These are phyloP conservation scores for Andinoacara biseriatus DNA, from an alignment of 2,113 vertebrate species.

Conservation along the genomic window DNA sequence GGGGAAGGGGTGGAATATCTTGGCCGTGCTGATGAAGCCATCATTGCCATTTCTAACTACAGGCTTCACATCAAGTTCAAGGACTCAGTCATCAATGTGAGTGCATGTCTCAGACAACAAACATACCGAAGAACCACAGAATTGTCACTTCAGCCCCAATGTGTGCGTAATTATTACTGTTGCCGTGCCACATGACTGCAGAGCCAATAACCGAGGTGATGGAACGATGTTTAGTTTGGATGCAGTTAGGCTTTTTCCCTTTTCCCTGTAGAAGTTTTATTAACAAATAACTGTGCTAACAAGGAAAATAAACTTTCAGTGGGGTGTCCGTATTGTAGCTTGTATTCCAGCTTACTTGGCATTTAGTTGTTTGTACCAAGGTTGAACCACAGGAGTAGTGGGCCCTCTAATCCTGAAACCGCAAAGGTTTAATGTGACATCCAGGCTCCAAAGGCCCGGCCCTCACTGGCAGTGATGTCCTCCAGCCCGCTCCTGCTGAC, in stretches of 20 bases:
- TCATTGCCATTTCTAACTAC: conserved; percentile 99
- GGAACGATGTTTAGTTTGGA: conserved; percentile 35
- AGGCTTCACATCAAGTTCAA: conserved; percentile 98
- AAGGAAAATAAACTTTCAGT: conserved; percentile 33
- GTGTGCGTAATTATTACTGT: not conserved
- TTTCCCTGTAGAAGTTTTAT: conserved; percentile 25
- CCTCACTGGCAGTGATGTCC: conserved; percentile 46
- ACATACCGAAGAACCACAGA: not conserved
- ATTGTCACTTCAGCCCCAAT: not conserved
- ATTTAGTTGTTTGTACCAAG: conserved; percentile 8
- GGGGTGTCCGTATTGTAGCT: not conserved
- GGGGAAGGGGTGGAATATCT: conserved; percentile 98
- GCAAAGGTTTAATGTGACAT: conserved; percentile 54
- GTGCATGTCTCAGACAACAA: conserved; percentile 52
- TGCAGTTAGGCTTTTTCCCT: conserved; percentile 1
- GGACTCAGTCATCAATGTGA: conserved; percentile 97
- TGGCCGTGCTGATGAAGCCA: conserved; percentile 91
- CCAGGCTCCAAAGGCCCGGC: conserved; percentile 20
- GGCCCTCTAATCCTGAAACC: conserved; percentile 36
- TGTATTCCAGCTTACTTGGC: conserved; percentile 11
- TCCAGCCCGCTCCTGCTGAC: conserved; percentile 51
- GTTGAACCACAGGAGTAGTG: conserved; percentile 2
- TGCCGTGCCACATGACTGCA: not conserved
- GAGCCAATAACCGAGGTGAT: conserved; percentile 18
- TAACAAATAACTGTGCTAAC: conserved; percentile 42